A percentile compares a stretch with the other conserved stretches of the same genome.
These are phyloP conservation scores for Gobius niger DNA, from an alignment of 2,113 vertebrate genomes.

Conservation along the genomic window DNA sequence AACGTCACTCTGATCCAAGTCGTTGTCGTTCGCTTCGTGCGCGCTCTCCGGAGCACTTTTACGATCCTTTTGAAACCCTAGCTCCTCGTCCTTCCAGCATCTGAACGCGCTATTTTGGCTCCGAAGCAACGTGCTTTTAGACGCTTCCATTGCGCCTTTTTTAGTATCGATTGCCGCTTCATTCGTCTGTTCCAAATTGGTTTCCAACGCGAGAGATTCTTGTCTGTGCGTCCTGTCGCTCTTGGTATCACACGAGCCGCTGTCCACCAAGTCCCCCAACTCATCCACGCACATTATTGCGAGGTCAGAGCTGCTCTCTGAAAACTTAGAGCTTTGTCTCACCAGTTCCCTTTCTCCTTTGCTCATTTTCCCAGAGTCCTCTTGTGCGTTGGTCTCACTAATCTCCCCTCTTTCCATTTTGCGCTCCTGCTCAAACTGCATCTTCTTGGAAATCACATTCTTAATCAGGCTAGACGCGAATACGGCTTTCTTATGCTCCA, in stretches of 20 bases:
- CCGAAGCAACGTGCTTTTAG: constrained; percentile 85
- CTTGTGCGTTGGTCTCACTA: constrained; percentile 70
- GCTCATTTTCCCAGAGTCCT: constrained; percentile 61
- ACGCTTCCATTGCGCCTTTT: constrained; percentile 83
- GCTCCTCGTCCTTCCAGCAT: constrained; percentile 90
- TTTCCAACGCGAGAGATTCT: constrained; percentile 55
- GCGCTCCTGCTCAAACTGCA: constrained; percentile 94
- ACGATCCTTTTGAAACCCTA: constrained; percentile 79
- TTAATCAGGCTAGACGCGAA: constrained; percentile 92
- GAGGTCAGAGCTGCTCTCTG: constrained; percentile 81
- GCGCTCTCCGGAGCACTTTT: constrained; percentile 57
- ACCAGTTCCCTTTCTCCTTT: constrained; percentile 69
- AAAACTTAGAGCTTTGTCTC: constrained; percentile 80
- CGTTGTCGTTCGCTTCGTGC: constrained; percentile 25
- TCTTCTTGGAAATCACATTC: constrained; percentile 97
- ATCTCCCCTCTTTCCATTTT: constrained; percentile 96
- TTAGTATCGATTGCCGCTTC: constrained; percentile 82
- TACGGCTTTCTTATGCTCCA: constrained; percentile 87
- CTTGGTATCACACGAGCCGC: constrained; percentile 76
- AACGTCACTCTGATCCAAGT: constrained; percentile 35
- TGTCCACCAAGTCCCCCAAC: constrained; percentile 66
- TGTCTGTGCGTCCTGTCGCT: constrained; percentile 64
- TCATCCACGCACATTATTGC: constrained; percentile 74
- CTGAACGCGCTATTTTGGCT: constrained; percentile 97
- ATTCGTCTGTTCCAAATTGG: constrained; percentile 56